phyloP scores from a whole-genome alignment of 2,797 vertebrate genomes.

The Malacoctenus gilli region DNA sequence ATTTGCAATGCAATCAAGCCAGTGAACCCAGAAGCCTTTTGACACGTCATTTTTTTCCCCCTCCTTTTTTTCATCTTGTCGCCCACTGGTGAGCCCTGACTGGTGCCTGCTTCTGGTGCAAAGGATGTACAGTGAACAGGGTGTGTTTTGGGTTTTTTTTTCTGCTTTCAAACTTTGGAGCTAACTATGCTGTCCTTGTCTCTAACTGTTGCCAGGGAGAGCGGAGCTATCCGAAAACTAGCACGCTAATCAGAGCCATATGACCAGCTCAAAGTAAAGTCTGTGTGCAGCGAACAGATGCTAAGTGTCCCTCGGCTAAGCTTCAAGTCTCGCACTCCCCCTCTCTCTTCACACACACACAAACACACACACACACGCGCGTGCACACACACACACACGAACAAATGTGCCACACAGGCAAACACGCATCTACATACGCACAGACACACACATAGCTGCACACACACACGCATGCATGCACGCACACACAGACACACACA shows the following conservation, averaged over 20 bases:
- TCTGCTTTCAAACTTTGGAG: conserved; percentile 35
- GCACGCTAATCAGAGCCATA: conserved; percentile 81
- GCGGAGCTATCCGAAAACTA: conserved; percentile 68
- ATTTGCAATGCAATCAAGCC: conserved; percentile 60
- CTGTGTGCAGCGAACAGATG: conserved; percentile 74
- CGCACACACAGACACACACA: neutral
- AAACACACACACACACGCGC: conserved; percentile 2
- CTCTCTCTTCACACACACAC: conserved; percentile 3
- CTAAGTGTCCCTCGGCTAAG: conserved; percentile 72
- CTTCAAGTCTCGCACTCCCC: conserved; percentile 46
- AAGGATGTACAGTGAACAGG: conserved; percentile 54
- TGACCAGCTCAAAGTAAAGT: conserved; percentile 77
- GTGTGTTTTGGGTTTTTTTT: too few species aligned
- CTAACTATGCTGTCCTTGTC: conserved; percentile 76
- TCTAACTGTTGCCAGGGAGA: conserved; percentile 67
- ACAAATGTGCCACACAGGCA: conserved; percentile 1
- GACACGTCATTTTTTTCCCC: conserved; percentile 42
- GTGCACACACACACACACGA: too few species aligned
- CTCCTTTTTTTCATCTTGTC: conserved; percentile 34
- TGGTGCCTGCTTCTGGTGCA: conserved; percentile 45
- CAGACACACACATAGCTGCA: neutral
- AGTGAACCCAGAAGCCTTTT: conserved; percentile 46
- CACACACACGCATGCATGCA: neutral
- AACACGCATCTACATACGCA: neutral
- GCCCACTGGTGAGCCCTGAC: conserved; percentile 20